Percentiles rank a stretch among this genome's conserved stretches.
Conservation (phyloP, 2,113 vertebrate species). For the Melanotaenia duboulayi region DNA sequence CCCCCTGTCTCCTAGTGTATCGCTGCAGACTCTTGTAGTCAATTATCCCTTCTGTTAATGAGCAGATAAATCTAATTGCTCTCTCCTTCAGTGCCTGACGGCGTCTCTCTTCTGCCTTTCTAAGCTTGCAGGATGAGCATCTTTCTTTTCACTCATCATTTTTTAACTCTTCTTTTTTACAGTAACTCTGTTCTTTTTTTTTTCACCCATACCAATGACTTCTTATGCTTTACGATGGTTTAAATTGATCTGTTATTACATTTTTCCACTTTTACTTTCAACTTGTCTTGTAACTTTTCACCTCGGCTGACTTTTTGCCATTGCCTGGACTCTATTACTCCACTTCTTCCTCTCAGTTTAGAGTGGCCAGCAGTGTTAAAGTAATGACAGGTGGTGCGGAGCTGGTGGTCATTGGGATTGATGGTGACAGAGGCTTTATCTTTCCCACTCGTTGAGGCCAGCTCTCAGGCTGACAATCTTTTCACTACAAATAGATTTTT, state of each 20-base stretch:
- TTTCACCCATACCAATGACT: conserved; percentile 15
- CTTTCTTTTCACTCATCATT: conserved; percentile 51
- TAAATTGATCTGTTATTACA: conserved; percentile 7
- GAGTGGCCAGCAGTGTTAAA: conserved; percentile 27
- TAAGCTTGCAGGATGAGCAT: conserved; percentile 54
- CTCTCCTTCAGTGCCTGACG: conserved; percentile 74
- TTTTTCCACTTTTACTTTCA: conserved; percentile 36
- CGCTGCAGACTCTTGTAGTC: conserved; percentile 78
- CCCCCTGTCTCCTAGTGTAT: conserved; percentile 70
- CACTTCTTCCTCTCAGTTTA: conserved; percentile 9
- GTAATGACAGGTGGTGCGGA: conserved; percentile 29
- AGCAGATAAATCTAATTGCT: conserved; percentile 85
- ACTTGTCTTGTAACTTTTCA: conserved; percentile 19
- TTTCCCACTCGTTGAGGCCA: conserved; percentile 16
- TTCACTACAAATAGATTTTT: conserved; percentile 32
- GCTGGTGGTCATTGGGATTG: conserved; percentile 42
- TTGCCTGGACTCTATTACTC: conserved; percentile 24
- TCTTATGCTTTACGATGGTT: conserved; percentile 13
- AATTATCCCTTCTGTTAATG: conserved; percentile 83
- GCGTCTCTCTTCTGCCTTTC: conserved; percentile 65
- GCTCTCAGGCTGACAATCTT: conserved; percentile 33
- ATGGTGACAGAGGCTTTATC: conserved; percentile 50
- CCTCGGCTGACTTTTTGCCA: conserved; percentile 37
- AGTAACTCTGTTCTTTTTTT: conserved; percentile 23
- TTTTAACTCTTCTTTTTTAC: conserved; percentile 41